Percentiles rank a stretch among this genome's conserved stretches.
Evolutionary conservation across 92 coral and sea anemone species (phyloP).

Genomic region (Heliopora coerulea): DNA sequence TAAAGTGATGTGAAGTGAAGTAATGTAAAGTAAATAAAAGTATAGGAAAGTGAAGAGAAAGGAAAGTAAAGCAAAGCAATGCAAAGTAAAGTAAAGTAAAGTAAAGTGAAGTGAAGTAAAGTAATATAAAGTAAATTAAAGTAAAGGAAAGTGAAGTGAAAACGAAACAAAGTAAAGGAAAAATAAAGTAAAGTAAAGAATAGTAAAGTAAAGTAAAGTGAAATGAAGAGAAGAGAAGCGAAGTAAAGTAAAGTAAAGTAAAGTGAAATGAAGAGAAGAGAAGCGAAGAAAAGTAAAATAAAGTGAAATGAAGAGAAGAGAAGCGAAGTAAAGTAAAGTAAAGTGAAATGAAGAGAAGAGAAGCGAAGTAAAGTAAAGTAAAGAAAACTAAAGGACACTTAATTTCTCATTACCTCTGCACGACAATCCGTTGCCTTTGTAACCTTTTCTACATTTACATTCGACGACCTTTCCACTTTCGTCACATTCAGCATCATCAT

Average conservation of each 20-base stretch:
- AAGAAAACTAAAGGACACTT: too few species aligned
- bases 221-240: background rate
- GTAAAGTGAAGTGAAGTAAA: background rate
- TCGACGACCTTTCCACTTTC: slow-evolving; percentile 43
- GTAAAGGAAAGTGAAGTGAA: background rate
- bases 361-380: background rate
- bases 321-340: background rate
- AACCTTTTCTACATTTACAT: slow-evolving; percentile 74
- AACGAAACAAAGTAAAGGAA: too few species aligned
- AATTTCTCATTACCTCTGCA: slow-evolving; percentile 55
- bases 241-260: background rate
- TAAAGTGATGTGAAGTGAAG: background rate
- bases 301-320: slow-evolving; percentile 14
- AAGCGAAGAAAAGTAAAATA: background rate
- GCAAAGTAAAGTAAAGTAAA: too few species aligned
- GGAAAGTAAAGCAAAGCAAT: too few species aligned
- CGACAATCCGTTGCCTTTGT: slow-evolving; percentile 64
- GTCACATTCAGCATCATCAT: slow-evolving; percentile 20
- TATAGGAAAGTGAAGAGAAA: too few species aligned
- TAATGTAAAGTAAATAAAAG: too few species aligned
- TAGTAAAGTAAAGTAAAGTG: background rate
- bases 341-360: background rate
- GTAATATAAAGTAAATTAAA: background rate
- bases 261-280: background rate
- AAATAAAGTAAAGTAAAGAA: background rate